Conservation (phyloP, 2,797 vertebrate genomes). For the Pangasius krempfi region DNA sequence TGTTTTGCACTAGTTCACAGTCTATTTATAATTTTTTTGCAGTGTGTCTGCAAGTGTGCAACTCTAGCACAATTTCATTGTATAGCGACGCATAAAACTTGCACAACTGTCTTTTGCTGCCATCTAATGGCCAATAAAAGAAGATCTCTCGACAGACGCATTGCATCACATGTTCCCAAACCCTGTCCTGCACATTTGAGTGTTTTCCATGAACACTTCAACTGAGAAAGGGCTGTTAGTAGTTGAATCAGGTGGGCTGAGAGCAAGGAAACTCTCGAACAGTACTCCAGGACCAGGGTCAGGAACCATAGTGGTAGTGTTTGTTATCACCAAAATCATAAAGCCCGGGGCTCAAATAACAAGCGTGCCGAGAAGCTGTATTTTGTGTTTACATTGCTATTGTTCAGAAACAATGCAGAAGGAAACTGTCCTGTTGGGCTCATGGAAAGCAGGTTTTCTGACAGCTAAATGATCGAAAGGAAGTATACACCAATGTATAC, state of each 20-base stretch:
- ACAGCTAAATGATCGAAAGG: background rate
- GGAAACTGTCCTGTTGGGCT: conserved; percentile 2
- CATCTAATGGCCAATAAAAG: conserved; percentile 62
- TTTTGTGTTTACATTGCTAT: conserved; percentile 27
- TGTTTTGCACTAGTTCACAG: background rate
- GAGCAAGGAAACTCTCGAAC: background rate
- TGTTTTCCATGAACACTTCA: background rate
- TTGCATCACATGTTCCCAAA: background rate
- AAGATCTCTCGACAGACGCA: background rate
- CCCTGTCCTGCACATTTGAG: background rate
- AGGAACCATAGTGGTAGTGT: background rate
- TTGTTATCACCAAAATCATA: background rate
- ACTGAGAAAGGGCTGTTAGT: background rate
- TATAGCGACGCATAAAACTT: background rate
- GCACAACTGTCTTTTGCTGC: conserved; percentile 63
- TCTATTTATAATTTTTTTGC: background rate
- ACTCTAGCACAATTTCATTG: background rate
- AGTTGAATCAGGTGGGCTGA: background rate
- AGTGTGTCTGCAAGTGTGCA: background rate
- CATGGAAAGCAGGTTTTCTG: background rate
- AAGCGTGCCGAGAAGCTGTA: background rate
- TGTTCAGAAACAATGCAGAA: conserved; percentile 35
- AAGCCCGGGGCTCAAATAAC: background rate
- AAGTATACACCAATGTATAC: conserved; percentile 7
- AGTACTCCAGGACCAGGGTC: background rate